Percentiles rank a stretch among this genome's conserved stretches.
phyloP scores from a whole-genome alignment of 2,888 invertebrate species.

The Latrodectus elegans region DNA sequence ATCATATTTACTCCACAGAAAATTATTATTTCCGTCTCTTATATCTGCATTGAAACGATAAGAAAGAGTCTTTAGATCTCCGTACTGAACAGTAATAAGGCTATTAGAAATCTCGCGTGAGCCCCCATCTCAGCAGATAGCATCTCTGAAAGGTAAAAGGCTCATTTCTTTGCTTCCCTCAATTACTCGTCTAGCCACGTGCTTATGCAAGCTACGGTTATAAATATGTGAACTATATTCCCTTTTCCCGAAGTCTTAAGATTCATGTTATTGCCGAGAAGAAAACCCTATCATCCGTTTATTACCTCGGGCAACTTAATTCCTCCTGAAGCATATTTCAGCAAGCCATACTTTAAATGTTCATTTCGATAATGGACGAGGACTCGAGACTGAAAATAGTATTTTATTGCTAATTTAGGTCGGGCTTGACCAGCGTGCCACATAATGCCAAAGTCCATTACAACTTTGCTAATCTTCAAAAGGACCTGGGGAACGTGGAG shows the following conservation, averaged over 20 bases:
- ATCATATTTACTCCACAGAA: too few relatives aligned
- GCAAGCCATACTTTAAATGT: constrained; percentile 43
- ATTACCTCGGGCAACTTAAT: constrained; percentile 35
- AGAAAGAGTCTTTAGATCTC: too few relatives aligned
- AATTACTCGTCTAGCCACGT: constrained; percentile 20
- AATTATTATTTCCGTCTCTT: too few relatives aligned
- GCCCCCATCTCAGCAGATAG: not conserved
- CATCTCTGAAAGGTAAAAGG: constrained; percentile 10
- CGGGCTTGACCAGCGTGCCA: constrained; percentile 85
- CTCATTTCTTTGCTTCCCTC: constrained; percentile 7
- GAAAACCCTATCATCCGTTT: constrained; percentile 51
- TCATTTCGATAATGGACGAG: constrained; percentile 59
- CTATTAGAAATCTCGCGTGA: too few relatives aligned
- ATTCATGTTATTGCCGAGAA: constrained; percentile 47
- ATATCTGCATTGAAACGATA: too few relatives aligned
- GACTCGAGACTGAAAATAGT: constrained; percentile 55
- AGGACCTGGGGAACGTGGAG: constrained; percentile 84
- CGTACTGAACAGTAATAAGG: too few relatives aligned
- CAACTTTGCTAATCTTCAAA: constrained; percentile 89
- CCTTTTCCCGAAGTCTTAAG: constrained; percentile 5
- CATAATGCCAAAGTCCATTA: constrained; percentile 93
- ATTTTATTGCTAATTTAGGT: constrained; percentile 75
- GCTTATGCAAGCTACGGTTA: constrained; percentile 8
- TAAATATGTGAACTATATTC: constrained; percentile 13
- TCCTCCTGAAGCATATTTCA: constrained; percentile 54